phyloP scores from a whole-genome alignment of 1,140 invertebrate genomes.

The Paralvinella palmiformis region DNA sequence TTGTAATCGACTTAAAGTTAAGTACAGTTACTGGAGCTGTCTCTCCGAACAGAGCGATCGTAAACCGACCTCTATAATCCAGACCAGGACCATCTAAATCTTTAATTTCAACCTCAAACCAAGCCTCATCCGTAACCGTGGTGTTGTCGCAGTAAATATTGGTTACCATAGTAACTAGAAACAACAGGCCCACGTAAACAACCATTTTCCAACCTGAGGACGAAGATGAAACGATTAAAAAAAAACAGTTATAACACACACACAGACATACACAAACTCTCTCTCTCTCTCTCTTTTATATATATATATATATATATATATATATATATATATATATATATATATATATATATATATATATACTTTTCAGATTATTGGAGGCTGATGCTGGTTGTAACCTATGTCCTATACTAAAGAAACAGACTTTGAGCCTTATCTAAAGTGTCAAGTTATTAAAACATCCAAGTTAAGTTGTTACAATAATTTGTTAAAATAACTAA shows the following conservation, averaged over 20 bases:
- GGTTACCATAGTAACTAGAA: not conserved
- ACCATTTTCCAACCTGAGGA: not conserved
- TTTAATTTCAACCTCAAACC: conserved; percentile 41
- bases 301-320: conserved; percentile 20
- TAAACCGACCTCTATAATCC: conserved; percentile 29
- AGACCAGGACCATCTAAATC: conserved; percentile 38
- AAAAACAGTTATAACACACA: not conserved
- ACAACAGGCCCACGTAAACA: not conserved
- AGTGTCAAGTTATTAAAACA: too few species aligned
- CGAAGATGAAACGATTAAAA: not conserved
- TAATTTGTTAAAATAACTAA: too few species aligned
- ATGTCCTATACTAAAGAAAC: too few species aligned
- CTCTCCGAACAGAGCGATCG: conserved; percentile 48
- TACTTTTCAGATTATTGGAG: too few species aligned
- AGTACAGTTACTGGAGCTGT: conserved; percentile 45
- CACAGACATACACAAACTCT: conserved; percentile 10
- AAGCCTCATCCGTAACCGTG: conserved; percentile 41
- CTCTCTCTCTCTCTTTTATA: not conserved
- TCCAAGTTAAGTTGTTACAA: too few species aligned
- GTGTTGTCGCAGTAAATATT: conserved; percentile 24
- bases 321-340: conserved; percentile 18
- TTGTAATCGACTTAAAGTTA: conserved; percentile 44
- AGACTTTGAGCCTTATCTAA: too few species aligned
- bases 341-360: conserved; percentile 18
- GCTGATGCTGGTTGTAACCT: too few species aligned